phyloP scores from a whole-genome alignment of 2,797 vertebrate species.

The Numenius phaeopus region DNA sequence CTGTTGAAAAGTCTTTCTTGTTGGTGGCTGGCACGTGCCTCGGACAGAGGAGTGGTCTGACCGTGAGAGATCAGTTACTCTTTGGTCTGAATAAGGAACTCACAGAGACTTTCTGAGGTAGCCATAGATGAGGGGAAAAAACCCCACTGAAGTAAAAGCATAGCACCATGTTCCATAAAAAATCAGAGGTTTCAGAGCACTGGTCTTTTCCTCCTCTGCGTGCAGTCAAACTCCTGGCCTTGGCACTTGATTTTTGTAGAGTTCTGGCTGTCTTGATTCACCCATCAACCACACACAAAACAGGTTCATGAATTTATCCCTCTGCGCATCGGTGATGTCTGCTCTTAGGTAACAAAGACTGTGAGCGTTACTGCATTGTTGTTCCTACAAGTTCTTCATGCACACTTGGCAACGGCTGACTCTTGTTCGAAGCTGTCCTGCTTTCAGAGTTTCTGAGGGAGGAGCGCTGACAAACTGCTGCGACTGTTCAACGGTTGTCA shows the following conservation, averaged over 20 bases:
- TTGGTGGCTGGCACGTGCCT: neutral
- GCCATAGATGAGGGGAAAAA: constrained; percentile 77
- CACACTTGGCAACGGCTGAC: constrained; percentile 98
- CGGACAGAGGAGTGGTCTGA: neutral
- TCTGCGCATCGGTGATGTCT: neutral
- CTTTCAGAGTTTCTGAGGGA: constrained; percentile 88
- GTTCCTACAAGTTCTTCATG: constrained; percentile 92
- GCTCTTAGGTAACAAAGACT: neutral
- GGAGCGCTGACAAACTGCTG: constrained; percentile 85
- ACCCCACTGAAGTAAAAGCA: constrained; percentile 5
- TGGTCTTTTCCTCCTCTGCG: neutral
- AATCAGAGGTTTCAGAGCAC: constrained; percentile 39
- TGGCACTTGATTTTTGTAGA: neutral
- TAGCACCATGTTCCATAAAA: constrained; percentile 87
- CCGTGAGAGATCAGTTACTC: neutral
- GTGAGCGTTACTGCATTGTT: neutral
- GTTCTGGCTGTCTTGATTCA: constrained; percentile 2
- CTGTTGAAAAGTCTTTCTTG: neutral
- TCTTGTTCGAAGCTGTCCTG: constrained; percentile 85
- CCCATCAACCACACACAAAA: neutral
- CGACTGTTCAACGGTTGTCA: constrained; percentile 87
- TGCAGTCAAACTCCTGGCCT: neutral
- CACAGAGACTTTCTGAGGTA: constrained; percentile 85
- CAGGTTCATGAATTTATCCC: neutral
- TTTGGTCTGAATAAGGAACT: neutral